Base-by-base conservation (phyloP, 1,140 invertebrate species). In the Paraescarpia echinospica region DNA sequence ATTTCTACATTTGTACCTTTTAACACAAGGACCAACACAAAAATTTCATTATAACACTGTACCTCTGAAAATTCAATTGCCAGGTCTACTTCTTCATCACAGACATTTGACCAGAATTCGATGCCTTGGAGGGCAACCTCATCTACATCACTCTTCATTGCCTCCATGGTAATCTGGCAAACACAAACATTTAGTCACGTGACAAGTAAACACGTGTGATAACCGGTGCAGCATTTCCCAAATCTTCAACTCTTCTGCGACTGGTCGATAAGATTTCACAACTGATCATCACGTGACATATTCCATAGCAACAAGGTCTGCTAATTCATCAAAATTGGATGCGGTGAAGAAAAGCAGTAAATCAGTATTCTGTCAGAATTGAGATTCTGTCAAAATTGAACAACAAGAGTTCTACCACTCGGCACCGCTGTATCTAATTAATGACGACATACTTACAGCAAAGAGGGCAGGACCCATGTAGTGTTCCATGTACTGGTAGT, bases 91-190 rank as follows among this genome's bases (percentile, higher is more conserved):
- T 99, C 99, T 96, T 99, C 99, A 96, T 99, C 99, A 95, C 99
- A 99, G 0, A 99, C 99, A 95, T 99, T 99, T 0, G 99, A 99
- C 99, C 99, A 99, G 96, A 99, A 99, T 96, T 99, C 99, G 96
- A 99, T 99, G 94, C 99, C 99, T 96, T 99, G 99, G 89, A 99
- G 97, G 35, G 98, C 98, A 90, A 99, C 98, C 94, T 99, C 98
- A 96, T 99, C 99, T 93, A 98, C 97, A 89, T 99, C 98, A 88
- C 98, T 98, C 96, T 99, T 99, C 98, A 99, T 99, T 31, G 99
- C 99, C 96, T 99, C 98, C 95, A 99, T 96, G 31, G 99, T 99
- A 93, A 99, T 99, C 97, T 98, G 51, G 35, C 34, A 35, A 91
- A 35, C 22, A 90, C 14, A 90, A 41, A 90, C 18, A 41, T 12